Evolutionary conservation across 2,113 vertebrate genomes (phyloP).

Genomic region (Esox niger): DNA sequence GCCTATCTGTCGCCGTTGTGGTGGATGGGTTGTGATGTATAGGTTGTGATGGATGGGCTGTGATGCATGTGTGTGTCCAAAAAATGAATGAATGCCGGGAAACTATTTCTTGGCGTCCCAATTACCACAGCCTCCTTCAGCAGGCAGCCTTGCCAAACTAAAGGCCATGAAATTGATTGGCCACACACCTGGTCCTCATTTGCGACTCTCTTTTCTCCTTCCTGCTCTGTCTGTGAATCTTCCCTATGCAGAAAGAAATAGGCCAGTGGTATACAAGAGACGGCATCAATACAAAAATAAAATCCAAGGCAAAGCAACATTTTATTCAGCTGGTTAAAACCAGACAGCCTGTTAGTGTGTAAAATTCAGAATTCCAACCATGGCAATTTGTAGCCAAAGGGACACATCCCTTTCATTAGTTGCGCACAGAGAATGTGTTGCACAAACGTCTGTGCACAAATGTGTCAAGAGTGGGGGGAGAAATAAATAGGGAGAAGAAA

Average conservation of each 20-base stretch:
- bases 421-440: neutral
- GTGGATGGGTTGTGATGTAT: conserved; percentile 26
- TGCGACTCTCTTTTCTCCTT: conserved; percentile 37
- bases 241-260: conserved; percentile 16
- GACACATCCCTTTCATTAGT: neutral
- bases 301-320: conserved; percentile 6
- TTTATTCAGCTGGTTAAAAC: conserved; percentile 10
- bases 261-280: no score
- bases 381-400: conserved; percentile 20
- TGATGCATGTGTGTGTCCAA: conserved; percentile 29
- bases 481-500: conserved; percentile 1
- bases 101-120: conserved; percentile 58
- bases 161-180: conserved; percentile 65
- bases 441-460: neutral
- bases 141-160: conserved; percentile 63
- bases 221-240: conserved; percentile 20
- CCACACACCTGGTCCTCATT: conserved; percentile 62
- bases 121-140: conserved; percentile 64
- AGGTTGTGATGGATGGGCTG: no score
- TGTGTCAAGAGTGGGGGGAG: conserved; percentile 6
- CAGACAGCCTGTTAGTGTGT: conserved; percentile 27
- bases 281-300: conserved; percentile 8
- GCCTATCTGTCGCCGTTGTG: conserved; percentile 62
- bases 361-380: conserved; percentile 31
- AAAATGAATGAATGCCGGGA: conserved; percentile 52